These are phyloP conservation scores for Micromussa lordhowensis DNA, from an alignment of 92 coral and sea anemone species.

Conservation along the genomic window DNA sequence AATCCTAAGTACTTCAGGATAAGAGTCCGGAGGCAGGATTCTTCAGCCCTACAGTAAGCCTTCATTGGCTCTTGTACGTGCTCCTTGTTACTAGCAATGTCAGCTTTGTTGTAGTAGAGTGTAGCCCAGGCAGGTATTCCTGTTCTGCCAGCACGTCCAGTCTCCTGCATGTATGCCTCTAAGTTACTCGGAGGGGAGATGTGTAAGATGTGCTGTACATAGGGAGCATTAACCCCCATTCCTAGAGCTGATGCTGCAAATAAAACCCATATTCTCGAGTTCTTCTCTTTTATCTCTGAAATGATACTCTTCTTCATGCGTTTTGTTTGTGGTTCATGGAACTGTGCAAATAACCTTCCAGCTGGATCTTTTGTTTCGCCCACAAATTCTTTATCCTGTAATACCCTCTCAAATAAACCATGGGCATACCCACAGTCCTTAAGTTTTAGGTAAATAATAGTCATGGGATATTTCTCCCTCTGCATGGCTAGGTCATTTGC, in stretches of 20 bases:
- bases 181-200: conserved; percentile 67
- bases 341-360: not conserved
- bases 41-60: conserved; percentile 53
- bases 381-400: conserved; percentile 51
- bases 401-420: conserved; percentile 58
- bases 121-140: conserved; percentile 58
- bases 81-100: conserved; percentile 52
- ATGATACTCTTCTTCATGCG: conserved; percentile 35
- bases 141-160: conserved; percentile 74
- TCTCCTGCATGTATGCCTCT: conserved; percentile 75
- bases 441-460: too few relatives aligned
- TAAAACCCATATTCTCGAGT: conserved; percentile 58
- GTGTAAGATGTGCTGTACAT: conserved; percentile 60
- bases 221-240: conserved; percentile 73
- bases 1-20: conserved; percentile 55
- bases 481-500: too few relatives aligned
- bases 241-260: conserved; percentile 72
- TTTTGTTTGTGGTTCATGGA: conserved; percentile 65
- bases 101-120: conserved; percentile 67
- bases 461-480: too few relatives aligned
- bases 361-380: conserved; percentile 55
- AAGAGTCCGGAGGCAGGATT: conserved; percentile 33
- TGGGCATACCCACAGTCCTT: not conserved
- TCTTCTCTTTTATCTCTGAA: conserved; percentile 43
- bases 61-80: conserved; percentile 66